Percentiles rank a stretch among this genome's conserved stretches.
Conservation (phyloP, 2,797 vertebrate species). For the Intellagama lesueurii region DNA sequence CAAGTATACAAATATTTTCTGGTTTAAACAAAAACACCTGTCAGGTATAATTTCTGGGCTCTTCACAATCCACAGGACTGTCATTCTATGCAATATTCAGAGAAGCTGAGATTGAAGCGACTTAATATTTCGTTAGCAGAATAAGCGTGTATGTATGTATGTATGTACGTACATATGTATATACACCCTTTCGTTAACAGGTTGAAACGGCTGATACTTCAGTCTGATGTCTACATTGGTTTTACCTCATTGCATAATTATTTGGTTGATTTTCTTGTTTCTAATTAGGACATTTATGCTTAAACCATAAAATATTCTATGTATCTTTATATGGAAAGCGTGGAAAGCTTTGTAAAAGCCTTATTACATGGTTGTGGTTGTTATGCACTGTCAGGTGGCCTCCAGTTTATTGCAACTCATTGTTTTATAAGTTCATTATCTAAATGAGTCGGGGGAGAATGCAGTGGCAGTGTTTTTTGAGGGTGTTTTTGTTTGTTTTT, state of each 20-base stretch:
- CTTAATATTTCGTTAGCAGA: neutral
- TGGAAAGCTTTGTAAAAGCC: neutral
- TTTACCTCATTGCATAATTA: neutral
- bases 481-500: neutral
- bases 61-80: neutral
- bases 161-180: too few relatives aligned
- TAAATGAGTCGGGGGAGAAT: neutral
- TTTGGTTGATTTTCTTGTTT: neutral
- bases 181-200: neutral
- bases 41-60: neutral
- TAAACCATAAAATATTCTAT: neutral
- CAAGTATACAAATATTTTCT: neutral
- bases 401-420: too few relatives aligned
- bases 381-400: too few relatives aligned
- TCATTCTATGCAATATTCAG: neutral
- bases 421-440: too few relatives aligned
- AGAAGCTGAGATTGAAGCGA: neutral
- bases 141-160: too few relatives aligned
- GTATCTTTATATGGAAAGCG: neutral
- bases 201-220: neutral
- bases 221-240: neutral
- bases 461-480: neutral
- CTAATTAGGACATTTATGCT: neutral
- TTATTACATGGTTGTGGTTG: too few relatives aligned
- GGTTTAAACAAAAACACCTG: neutral